phyloP scores from a whole-genome alignment of 2,113 vertebrate species.

The Actinemys pallida region DNA sequence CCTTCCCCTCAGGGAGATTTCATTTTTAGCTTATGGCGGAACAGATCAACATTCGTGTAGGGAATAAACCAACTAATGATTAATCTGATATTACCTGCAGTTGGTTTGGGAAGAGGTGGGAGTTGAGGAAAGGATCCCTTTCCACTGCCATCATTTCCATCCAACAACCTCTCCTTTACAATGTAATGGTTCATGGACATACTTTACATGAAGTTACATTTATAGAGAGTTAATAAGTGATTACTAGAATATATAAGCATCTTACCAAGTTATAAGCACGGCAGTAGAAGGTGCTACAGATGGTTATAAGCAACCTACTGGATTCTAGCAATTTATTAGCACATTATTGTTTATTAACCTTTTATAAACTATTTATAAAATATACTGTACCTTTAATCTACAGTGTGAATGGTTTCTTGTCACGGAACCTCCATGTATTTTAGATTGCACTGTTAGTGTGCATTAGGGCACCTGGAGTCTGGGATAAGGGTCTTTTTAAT shows the following conservation, averaged over 20 bases:
- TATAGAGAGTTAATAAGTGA: neutral
- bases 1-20: neutral
- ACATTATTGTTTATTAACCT: neutral
- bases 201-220: neutral
- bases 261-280: neutral
- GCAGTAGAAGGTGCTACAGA: neutral
- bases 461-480: neutral
- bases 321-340: neutral
- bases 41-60: neutral
- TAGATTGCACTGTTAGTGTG: neutral
- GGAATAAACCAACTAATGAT: neutral
- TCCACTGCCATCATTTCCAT: neutral
- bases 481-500: neutral
- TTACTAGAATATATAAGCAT: neutral
- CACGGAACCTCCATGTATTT: neutral
- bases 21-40: neutral
- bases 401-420: neutral
- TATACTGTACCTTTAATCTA: neutral
- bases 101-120: neutral
- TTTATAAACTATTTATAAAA: neutral
- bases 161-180: accelerated
- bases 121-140: neutral
- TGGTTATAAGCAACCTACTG: neutral
- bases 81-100: neutral
- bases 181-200: neutral